A percentile compares a stretch with the other conserved stretches of the same genome.
phyloP scores from a whole-genome alignment of 1,140 invertebrate species.

The Achroia grisella region DNA sequence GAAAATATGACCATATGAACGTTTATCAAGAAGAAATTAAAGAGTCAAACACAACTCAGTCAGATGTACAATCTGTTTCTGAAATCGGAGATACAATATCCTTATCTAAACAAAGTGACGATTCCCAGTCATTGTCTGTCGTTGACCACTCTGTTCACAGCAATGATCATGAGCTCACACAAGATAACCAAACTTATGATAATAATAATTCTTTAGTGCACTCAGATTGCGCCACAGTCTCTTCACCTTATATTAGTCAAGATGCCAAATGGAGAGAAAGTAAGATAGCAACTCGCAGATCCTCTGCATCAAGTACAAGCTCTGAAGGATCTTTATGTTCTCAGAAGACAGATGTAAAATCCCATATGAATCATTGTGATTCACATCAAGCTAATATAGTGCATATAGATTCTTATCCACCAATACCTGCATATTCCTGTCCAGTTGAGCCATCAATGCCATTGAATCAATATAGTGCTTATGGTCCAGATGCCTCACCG shows the following conservation, averaged over 20 bases:
- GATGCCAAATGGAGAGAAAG: conserved; percentile 81
- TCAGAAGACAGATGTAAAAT: conserved; percentile 56
- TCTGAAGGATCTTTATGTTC: conserved; percentile 76
- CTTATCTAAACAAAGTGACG: conserved; percentile 60
- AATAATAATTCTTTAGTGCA: conserved; percentile 68
- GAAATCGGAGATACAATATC: conserved; percentile 54
- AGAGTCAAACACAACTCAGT: conserved; percentile 34
- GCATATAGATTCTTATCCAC: conserved; percentile 57
- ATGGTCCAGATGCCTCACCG: conserved; percentile 69
- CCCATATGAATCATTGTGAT: conserved; percentile 39
- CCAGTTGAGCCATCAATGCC: conserved; percentile 65
- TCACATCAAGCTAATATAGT: conserved; percentile 49
- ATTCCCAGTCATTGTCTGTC: conserved; percentile 57
- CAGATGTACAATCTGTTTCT: conserved; percentile 45
- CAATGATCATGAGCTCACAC: conserved; percentile 46
- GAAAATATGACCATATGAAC: conserved; percentile 33
- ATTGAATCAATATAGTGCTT: conserved; percentile 66
- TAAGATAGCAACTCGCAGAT: conserved; percentile 80
- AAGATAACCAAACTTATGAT: conserved; percentile 59
- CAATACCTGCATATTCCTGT: conserved; percentile 64
- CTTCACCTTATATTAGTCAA: conserved; percentile 80
- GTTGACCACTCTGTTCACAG: conserved; percentile 49
- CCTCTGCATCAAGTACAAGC: conserved; percentile 79
- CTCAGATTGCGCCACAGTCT: conserved; percentile 76
- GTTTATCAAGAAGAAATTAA: conserved; percentile 44